Conservation (phyloP, 2,888 invertebrate species). For the Branchinecta sandiegonensis region DNA sequence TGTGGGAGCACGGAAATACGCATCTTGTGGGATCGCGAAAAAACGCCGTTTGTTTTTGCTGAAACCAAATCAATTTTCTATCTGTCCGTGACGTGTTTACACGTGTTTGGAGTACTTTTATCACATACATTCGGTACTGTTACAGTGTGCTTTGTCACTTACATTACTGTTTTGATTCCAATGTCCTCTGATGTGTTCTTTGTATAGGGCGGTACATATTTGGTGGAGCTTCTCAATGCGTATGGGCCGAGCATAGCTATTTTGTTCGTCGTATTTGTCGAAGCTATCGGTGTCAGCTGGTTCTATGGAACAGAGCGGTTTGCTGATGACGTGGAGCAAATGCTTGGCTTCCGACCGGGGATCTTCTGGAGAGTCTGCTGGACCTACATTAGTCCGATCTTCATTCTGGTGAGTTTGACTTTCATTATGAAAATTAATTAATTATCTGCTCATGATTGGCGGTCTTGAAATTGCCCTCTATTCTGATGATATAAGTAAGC, state of each 20-base stretch:
- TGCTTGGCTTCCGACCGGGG: conserved; percentile 64
- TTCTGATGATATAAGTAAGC: no score
- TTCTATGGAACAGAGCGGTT: conserved; percentile 70
- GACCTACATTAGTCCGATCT: conserved; percentile 72
- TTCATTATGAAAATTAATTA: not conserved
- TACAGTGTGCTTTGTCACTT: no score
- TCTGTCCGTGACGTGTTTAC: no score
- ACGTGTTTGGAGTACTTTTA: no score
- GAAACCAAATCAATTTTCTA: no score
- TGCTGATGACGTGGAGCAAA: conserved; percentile 60
- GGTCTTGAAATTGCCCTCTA: no score
- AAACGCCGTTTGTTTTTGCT: no score
- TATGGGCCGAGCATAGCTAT: conserved; percentile 77
- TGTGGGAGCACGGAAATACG: no score
- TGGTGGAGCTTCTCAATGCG: conserved; percentile 70
- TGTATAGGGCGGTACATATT: conserved; percentile 64
- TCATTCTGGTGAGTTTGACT: conserved; percentile 50
- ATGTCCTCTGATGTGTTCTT: no score
- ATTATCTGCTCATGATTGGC: no score
- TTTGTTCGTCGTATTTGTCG: conserved; percentile 77
- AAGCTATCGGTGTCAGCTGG: conserved; percentile 78
- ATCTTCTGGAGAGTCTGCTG: conserved; percentile 69
- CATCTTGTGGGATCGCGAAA: not conserved
- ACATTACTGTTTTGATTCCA: no score
- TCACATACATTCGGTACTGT: no score